These are phyloP conservation scores for Alligator mississippiensis DNA, from an alignment of 2,113 vertebrate genomes.

Conservation along the genomic window DNA sequence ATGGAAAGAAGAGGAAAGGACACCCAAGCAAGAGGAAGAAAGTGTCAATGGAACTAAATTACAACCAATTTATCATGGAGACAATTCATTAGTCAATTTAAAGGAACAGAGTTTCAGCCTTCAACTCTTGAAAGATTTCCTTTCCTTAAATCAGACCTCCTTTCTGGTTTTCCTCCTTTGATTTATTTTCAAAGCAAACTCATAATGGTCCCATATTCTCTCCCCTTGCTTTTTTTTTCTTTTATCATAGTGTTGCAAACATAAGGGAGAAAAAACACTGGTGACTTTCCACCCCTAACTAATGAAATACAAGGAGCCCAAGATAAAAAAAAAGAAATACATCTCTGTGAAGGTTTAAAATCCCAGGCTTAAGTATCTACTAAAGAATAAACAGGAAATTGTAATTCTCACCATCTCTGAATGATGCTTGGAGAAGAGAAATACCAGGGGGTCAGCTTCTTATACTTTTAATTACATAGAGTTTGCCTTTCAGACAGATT, in stretches of 20 bases:
- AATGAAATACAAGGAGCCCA: not conserved
- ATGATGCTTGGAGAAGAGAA: not conserved
- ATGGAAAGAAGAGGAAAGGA: not conserved
- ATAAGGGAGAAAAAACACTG: not conserved
- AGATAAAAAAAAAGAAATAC: not conserved
- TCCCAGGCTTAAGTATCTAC: not conserved
- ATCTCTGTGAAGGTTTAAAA: not conserved
- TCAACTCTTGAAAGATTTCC: not conserved
- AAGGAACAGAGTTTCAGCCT: not conserved
- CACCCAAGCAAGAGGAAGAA: not conserved
- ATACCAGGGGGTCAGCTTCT: accelerated
- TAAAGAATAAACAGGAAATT: not conserved
- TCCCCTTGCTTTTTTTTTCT: constrained; percentile 29
- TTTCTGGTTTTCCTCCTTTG: constrained; percentile 29
- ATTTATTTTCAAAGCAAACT: constrained; percentile 46
- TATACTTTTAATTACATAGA: not conserved
- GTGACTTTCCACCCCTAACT: not conserved
- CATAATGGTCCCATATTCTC: not conserved
- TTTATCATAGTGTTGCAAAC: not conserved
- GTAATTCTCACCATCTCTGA: not conserved
- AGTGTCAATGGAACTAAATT: constrained; percentile 40
- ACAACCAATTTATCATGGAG: not conserved
- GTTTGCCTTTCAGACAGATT: not conserved
- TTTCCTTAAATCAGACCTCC: not conserved
- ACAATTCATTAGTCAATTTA: not conserved